Evolutionary conservation across 2,113 vertebrate species (phyloP), one percentile per base, ranked within the genome.

Genomic region (Petroica traversi): DNA sequence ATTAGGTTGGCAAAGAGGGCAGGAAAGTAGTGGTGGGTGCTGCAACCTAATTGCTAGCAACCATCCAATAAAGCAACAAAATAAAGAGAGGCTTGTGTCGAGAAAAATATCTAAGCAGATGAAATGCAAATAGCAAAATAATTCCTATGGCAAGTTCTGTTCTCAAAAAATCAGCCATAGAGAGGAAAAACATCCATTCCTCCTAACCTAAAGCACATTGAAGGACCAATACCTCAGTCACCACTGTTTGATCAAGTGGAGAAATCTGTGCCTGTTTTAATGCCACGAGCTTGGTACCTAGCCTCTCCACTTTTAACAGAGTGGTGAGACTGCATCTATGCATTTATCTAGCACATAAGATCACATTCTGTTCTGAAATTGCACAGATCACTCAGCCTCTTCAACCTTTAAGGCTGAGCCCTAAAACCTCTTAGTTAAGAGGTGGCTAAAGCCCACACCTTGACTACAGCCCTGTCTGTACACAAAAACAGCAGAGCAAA

Each of bases 1-100:
- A 92, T 94, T 85, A 64, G 15, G 18, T 24, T 88, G 85, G 57
- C 69, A 96, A 92, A 94, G 73, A 85, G 46, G 81, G 34, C 33
- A 84, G 29, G 28, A 78, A 88, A 89, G 57, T n/a, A 75, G 18
- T 64, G 49, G 36, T 45, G 54, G 75, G 19, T 48, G 43, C 57
- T 75, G 52, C 40, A 91, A 82, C 11, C 17, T 81, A 87, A 81
- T 55, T 77, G 49, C 66, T 72, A 91, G 61, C 66, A 91, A 87
- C 33, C 23, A 34, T 71, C 77, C 52, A 84, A 57, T 59, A 85
- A 80, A 75, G 45, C 36, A 83, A 71, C 11, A 29, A 74, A 86
- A 88, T 55, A 67, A 73, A 77, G 13, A 67, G 46, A 61, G 22
- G 18, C 26, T 93, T 89, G 45, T 67, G 48, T 20, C 36, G 55